Evolutionary conservation across 2,113 vertebrate species (phyloP), one percentile per base, ranked within the genome.

Genomic region (Forbesichthys agassizii): DNA sequence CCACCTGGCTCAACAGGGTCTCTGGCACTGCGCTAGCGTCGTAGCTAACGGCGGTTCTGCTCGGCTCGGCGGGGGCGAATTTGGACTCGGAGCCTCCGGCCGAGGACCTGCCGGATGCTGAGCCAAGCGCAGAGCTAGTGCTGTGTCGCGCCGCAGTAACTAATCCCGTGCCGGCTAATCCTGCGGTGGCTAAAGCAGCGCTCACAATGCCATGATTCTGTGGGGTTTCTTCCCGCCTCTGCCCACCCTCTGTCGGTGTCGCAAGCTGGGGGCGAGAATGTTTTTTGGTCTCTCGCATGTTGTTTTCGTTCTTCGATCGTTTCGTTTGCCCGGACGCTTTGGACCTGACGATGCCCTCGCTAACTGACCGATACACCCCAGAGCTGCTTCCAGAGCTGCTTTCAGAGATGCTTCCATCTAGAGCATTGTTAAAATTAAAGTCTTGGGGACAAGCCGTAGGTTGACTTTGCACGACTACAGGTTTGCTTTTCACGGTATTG

Each of bases 1-100:
- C 48, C 13, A 56, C 53, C 53, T 54, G 55, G 14, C 51, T 33
- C 79, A 60, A 61, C 48, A 66, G 66, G 59, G 20, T 48, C 0
- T 56, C 69, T 5, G 69, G 56, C 1, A 86, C 78, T 0, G 86
- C 77, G 5, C 70, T 79, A 10, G 91, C 68, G 47, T 84, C 86
- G 59, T 90, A 86, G 47, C 82, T 89, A 4, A 87, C 78, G 0
- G 58, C 56, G 0, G 86, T 83, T 12, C 67, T 71, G 46, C 76
- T 79, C 0, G 63, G 33, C 36, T 42, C 3, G 36, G 36, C 36
- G 36, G 36, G 36, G 36, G 36, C 36, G 36, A 7, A 4, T 8
- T 67, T 54, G 0, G n/a, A 18, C n/a, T 48, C 36, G 36, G 13
- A 12, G 77, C 68, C 6, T 74, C 7, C 36, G 7, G 5, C 36